phyloP scores from a whole-genome alignment of 2,888 invertebrate species.

The Onthophagus sagittarius region DNA sequence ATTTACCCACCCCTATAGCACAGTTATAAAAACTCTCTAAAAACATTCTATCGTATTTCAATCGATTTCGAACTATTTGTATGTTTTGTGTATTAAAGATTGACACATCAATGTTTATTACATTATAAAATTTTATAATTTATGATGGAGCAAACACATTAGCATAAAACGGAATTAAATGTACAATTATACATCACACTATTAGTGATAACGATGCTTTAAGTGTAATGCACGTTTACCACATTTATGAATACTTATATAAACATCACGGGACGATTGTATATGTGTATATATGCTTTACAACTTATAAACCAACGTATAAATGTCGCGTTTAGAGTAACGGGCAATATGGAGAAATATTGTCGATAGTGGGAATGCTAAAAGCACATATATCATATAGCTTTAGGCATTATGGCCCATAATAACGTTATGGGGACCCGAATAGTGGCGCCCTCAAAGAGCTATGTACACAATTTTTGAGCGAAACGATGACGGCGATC shows the following conservation, averaged over 20 bases:
- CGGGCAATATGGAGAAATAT: background rate
- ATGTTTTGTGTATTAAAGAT: background rate
- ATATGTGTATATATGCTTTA: background rate
- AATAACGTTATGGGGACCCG: background rate
- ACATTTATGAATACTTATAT: background rate
- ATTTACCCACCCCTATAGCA: background rate
- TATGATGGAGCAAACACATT: background rate
- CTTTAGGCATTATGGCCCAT: background rate
- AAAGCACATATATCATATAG: background rate
- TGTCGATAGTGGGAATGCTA: background rate
- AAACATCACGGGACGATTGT: background rate
- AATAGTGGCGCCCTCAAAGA: background rate
- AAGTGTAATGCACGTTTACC: background rate
- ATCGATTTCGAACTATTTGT: background rate
- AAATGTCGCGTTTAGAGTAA: background rate
- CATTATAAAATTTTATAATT: background rate
- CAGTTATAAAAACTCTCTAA: background rate
- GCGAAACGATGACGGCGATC: background rate
- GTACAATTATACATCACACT: too few species aligned
- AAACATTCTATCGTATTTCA: background rate
- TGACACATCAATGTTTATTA: background rate
- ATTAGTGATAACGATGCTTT: background rate
- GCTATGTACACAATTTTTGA: background rate
- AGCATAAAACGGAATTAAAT: too few species aligned
- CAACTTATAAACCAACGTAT: background rate